These are phyloP conservation scores for Tinamus major DNA, from an alignment of 2,797 vertebrate genomes.

Conservation along the genomic window DNA sequence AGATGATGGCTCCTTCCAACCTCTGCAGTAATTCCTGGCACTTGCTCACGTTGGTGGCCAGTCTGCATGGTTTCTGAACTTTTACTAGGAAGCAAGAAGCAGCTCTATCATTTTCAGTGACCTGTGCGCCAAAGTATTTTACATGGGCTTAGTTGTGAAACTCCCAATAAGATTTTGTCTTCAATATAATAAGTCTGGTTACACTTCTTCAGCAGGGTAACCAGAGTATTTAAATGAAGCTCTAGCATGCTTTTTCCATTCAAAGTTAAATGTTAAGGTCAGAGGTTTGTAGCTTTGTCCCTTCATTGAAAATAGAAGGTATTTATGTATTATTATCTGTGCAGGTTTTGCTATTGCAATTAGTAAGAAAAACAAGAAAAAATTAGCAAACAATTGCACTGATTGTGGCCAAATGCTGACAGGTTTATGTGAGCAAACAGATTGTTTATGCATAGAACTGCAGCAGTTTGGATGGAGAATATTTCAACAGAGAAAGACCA, in stretches of 20 bases:
- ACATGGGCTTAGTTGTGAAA: conserved; percentile 5
- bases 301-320: not conserved
- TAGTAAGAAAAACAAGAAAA: not conserved
- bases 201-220: not conserved
- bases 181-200: not conserved
- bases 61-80: not conserved
- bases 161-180: not conserved
- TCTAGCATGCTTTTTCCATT: not conserved
- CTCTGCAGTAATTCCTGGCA: conserved; percentile 11
- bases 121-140: not conserved
- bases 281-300: not conserved
- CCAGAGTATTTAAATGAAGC: not conserved
- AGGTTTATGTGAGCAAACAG: not conserved
- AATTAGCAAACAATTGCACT: not conserved
- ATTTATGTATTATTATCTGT: not conserved
- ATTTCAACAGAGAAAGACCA: conserved; percentile 62
- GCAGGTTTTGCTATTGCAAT: not conserved
- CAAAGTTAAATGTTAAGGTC: not conserved
- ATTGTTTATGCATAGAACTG: not conserved
- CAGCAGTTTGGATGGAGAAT: conserved; percentile 52
- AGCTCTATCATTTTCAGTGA: not conserved
- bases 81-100: conserved; percentile 19
- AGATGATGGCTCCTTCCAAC: not conserved
- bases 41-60: conserved; percentile 36
- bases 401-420: not conserved